Conservation (phyloP, 2,888 invertebrate genomes). For the Muscina levida region DNA sequence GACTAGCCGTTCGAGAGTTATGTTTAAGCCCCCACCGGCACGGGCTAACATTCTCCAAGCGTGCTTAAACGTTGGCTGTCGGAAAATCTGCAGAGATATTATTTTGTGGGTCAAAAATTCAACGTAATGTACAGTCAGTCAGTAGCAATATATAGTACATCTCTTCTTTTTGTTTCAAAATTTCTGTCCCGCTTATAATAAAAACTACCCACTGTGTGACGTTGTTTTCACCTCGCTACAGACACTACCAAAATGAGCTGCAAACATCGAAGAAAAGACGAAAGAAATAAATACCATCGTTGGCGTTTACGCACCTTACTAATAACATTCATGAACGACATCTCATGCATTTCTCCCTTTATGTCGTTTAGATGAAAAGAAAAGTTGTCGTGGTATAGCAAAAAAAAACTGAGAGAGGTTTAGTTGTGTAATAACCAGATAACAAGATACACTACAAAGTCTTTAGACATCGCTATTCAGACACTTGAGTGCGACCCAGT, state of each 20-base stretch:
- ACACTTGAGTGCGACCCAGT: not conserved
- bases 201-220: no score
- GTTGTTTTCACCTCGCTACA: no score
- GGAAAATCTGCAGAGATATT: no score
- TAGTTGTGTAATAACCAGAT: conserved; percentile 65
- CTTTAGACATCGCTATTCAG: conserved; percentile 31
- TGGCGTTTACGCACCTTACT: not conserved
- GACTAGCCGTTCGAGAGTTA: no score
- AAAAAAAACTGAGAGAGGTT: conserved; percentile 50
- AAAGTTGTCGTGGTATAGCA: conserved; percentile 49
- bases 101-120: no score
- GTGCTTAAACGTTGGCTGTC: no score
- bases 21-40: no score
- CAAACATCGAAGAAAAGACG: conserved; percentile 18
- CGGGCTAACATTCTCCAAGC: no score
- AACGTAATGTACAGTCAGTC: no score
- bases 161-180: no score
- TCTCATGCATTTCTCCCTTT: conserved; percentile 31
- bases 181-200: no score
- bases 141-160: no score
- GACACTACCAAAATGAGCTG: conserved; percentile 48
- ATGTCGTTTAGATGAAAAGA: conserved; percentile 15
- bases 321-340: not conserved
- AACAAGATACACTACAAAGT: conserved; percentile 55
- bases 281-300: not conserved